Percentiles rank a stretch among this genome's conserved stretches.
Evolutionary conservation across 53 echinoderm and acorn worm species (phyloP).

Genomic region (Paelopatides confundens): DNA sequence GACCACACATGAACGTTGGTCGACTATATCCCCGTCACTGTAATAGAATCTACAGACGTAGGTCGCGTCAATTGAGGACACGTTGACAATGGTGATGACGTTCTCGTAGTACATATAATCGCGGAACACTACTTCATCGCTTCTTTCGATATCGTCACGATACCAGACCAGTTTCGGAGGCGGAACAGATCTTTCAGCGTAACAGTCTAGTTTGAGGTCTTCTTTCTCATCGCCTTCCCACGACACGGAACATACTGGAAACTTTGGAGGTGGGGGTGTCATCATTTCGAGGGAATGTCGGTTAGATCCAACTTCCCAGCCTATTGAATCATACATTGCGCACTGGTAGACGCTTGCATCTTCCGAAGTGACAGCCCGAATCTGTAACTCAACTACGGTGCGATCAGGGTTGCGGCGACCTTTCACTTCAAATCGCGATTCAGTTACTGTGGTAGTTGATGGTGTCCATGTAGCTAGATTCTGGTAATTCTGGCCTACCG

Average conservation of each 20-base stretch:
- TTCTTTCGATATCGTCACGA: not conserved
- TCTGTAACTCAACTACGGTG: slow-evolving; percentile 11
- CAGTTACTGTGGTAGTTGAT: not conserved
- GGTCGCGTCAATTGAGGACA: not conserved
- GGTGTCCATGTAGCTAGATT: slow-evolving; percentile 19
- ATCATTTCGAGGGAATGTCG: slow-evolving; percentile 30
- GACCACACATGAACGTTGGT: slow-evolving; percentile 33
- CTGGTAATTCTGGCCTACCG: not conserved
- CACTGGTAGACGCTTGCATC: slow-evolving; percentile 41
- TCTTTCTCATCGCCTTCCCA: not conserved
- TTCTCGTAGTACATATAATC: slow-evolving; percentile 47
- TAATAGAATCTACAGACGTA: slow-evolving; percentile 31
- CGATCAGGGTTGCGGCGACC: slow-evolving; percentile 13
- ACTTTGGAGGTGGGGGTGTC: slow-evolving; percentile 10
- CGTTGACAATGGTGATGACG: not conserved
- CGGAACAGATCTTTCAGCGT: slow-evolving; percentile 35
- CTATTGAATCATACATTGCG: not conserved
- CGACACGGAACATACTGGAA: slow-evolving; percentile 2
- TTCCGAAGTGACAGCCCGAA: not conserved
- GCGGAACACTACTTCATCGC: slow-evolving; percentile 3
- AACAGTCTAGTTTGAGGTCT: slow-evolving; percentile 16
- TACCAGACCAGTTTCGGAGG: slow-evolving; percentile 43
- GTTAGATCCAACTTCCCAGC: not conserved
- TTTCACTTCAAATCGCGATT: not conserved
- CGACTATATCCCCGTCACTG: slow-evolving; percentile 42